Base-by-base conservation (phyloP, 2,797 vertebrate species). In the Thunnus albacares region DNA sequence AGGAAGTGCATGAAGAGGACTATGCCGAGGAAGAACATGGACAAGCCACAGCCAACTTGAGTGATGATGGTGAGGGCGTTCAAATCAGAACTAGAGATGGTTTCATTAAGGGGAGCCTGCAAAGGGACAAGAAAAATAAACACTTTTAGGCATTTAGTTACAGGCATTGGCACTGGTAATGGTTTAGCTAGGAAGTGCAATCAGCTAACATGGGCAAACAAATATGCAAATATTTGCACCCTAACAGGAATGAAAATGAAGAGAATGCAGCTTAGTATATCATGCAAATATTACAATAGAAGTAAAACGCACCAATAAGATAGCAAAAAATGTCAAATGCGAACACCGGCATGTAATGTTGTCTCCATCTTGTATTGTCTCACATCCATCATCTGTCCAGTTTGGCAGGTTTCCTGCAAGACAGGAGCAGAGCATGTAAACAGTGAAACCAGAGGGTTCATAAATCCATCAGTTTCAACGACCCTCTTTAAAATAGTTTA, bases 321-420 rank as follows among this genome's bases (percentile, higher is more conserved):
- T 30, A 6, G 95, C 94, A 66, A 96, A 96, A 76, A 95, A 96
- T 5, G 95, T 96, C 89, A 96, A 53, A 75, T 96, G 95, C 0
- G 84, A 57, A 73, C 93, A 95, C 33, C 20, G 3, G 83, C 95
- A 96, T 0, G 1, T 81, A 15, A 94, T 60, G 3, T 13, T 30
- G 0, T 0, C 0, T 10, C 22, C 55, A 0, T 0, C 0, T 1
- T 0, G 0, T 4, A 45, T 0, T 0, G 94, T 95, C 4, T 0
- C 0, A 79, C 95, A 95, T 22, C 94, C 94, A 0, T 86, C 52
- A 0, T 15, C 18, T 0, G 83, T 95, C 95, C 95, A 96, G 18
- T 70, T 86, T 10, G 93, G 93, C 28, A 0, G 60, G 14, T 0
- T 10, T 67, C 94, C 94, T 95, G 3, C 18, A 43, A 62, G 58